Evolutionary conservation across 2,113 vertebrate species (phyloP).

Genomic region (Chaetodon trifascialis): DNA sequence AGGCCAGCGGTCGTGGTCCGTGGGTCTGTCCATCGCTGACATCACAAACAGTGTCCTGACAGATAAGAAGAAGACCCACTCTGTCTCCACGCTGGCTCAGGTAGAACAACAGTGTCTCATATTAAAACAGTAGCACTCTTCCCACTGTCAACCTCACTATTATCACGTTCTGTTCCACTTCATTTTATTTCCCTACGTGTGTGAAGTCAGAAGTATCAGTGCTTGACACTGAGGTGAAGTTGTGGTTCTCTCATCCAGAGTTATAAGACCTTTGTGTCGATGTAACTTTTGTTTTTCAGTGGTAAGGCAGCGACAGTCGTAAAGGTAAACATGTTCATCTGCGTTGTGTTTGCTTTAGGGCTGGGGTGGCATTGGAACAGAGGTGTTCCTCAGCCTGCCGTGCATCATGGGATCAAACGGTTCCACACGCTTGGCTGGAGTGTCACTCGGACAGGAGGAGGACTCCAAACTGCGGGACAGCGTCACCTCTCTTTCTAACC

Average conservation of each 20-base stretch:
- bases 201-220: not conserved
- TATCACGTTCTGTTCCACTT: not conserved
- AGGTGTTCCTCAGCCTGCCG: conserved; percentile 95
- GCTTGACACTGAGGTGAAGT: not conserved
- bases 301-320: too few species aligned
- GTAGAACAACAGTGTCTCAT: conserved; percentile 73
- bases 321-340: not conserved
- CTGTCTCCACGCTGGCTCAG: conserved; percentile 92
- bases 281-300: not conserved
- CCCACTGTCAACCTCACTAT: not conserved
- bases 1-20: conserved; percentile 95
- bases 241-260: not conserved
- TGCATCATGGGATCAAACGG: conserved; percentile 89
- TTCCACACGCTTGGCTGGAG: conserved; percentile 85
- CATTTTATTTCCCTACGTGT: not conserved
- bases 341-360: conserved; percentile 80
- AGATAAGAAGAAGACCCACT: conserved; percentile 90
- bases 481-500: conserved; percentile 84
- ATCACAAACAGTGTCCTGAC: conserved; percentile 91
- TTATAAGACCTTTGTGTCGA: not conserved
- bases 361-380: conserved; percentile 86
- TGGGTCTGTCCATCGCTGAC: conserved; percentile 94
- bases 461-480: conserved; percentile 87
- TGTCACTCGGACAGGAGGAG: conserved; percentile 80
- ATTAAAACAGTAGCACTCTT: not conserved